Conservation (phyloP, 1,140 invertebrate genomes). For the Pseudomyrmex concolor region DNA sequence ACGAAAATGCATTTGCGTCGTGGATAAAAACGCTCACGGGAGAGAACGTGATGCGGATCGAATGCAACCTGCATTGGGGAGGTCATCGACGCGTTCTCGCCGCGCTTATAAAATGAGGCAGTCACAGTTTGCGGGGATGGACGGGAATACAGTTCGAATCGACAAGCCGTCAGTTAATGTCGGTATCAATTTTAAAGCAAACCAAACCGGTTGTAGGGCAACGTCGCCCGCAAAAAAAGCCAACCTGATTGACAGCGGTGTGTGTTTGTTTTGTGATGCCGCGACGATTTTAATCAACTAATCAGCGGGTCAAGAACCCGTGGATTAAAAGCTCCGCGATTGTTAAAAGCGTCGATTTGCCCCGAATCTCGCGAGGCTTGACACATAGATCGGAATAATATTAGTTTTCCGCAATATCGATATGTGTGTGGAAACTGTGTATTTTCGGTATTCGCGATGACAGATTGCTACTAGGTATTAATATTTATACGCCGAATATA, state of each 20-base stretch:
- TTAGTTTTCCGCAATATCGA: background rate
- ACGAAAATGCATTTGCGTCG: background rate
- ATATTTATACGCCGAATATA: background rate
- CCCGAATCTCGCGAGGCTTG: background rate
- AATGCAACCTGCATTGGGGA: background rate
- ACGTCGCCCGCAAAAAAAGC: constrained; percentile 50
- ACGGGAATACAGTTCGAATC: constrained; percentile 53
- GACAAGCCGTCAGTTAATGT: constrained; percentile 71
- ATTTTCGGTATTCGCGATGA: background rate
- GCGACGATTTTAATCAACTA: constrained; percentile 55
- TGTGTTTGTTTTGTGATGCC: constrained; percentile 34
- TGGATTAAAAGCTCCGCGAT: constrained; percentile 20
- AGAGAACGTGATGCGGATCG: background rate
- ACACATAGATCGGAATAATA: background rate
- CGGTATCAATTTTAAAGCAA: constrained; percentile 71
- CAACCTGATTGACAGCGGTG: constrained; percentile 46
- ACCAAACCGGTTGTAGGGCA: constrained; percentile 54
- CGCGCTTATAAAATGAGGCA: constrained; percentile 50
- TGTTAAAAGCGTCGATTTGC: background rate
- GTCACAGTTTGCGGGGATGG: background rate
- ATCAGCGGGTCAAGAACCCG: constrained; percentile 46
- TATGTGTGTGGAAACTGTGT: background rate
- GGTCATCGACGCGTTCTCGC: constrained; percentile 8
- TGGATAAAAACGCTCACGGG: background rate
- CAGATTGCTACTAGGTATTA: background rate